These are phyloP conservation scores for Furcifer pardalis DNA, from an alignment of 2,797 vertebrate species.

Conservation along the genomic window DNA sequence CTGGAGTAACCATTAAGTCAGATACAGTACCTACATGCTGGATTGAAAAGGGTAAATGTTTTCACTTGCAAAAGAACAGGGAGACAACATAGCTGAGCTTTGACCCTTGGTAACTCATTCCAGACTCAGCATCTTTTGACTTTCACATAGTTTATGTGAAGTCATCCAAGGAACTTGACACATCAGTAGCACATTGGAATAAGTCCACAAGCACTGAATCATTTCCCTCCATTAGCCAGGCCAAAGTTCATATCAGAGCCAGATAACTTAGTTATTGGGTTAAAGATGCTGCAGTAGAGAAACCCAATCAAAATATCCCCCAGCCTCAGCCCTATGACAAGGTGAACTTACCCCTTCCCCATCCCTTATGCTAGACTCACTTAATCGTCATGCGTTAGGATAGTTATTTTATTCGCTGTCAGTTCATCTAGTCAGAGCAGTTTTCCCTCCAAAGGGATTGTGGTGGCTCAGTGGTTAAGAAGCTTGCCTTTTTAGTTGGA, in stretches of 20 bases:
- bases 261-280: background rate
- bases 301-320: background rate
- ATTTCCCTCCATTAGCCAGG: constrained; percentile 49
- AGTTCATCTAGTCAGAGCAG: too few relatives aligned
- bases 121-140: constrained; percentile 46
- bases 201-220: constrained; percentile 46
- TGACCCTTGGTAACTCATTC: constrained; percentile 63
- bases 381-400: too few relatives aligned
- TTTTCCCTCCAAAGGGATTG: too few relatives aligned
- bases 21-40: constrained; percentile 18
- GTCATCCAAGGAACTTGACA: constrained; percentile 47
- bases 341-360: background rate
- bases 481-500: too few relatives aligned
- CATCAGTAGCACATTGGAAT: constrained; percentile 54
- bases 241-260: constrained; percentile 43
- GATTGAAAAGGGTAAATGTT: constrained; percentile 20
- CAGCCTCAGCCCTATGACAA: background rate
- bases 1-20: background rate
- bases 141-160: constrained; percentile 41
- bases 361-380: background rate
- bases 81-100: constrained; percentile 62
- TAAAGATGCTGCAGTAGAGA: background rate
- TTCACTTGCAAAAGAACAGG: constrained; percentile 51
- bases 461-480: too few relatives aligned
- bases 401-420: too few relatives aligned